Evolutionary conservation across 53 echinoderm and acorn worm genomes (phyloP).

Genomic region (Hippasteria phrygiana): DNA sequence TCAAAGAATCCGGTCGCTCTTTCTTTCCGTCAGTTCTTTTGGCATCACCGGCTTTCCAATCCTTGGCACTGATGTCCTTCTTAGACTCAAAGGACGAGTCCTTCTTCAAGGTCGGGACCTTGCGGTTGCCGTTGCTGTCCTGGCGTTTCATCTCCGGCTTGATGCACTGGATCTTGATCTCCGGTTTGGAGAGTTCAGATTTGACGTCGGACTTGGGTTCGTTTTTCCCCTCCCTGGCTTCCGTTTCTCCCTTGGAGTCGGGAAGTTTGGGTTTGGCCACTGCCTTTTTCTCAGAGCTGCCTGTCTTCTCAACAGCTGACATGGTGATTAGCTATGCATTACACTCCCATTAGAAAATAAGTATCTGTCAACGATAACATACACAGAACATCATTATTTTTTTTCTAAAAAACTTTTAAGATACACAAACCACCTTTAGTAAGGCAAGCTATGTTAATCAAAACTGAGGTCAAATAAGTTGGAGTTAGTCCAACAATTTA

Average conservation of each 20-base stretch:
- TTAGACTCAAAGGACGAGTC: slow-evolving; percentile 61
- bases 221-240: slow-evolving; percentile 33
- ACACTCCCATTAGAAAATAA: slow-evolving; percentile 17
- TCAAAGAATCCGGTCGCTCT: slow-evolving; percentile 57
- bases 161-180: slow-evolving; percentile 55
- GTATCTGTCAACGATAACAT: neutral
- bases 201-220: slow-evolving; percentile 53
- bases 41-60: slow-evolving; percentile 7
- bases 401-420: too few species aligned
- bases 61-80: slow-evolving; percentile 53
- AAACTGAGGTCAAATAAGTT: too few species aligned
- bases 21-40: slow-evolving; percentile 68
- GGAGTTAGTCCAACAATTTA: too few species aligned
- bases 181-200: slow-evolving; percentile 53
- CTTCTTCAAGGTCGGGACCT: slow-evolving; percentile 39
- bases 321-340: slow-evolving; percentile 57
- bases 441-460: too few species aligned
- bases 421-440: too few species aligned
- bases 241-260: slow-evolving; percentile 42
- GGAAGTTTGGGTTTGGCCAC: slow-evolving; percentile 35
- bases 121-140: slow-evolving; percentile 58
- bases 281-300: slow-evolving; percentile 55
- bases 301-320: slow-evolving; percentile 57
- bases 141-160: slow-evolving; percentile 68
- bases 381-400: too few species aligned